Conservation (phyloP, 2,888 invertebrate species). For the Eupithecia subumbrata region DNA sequence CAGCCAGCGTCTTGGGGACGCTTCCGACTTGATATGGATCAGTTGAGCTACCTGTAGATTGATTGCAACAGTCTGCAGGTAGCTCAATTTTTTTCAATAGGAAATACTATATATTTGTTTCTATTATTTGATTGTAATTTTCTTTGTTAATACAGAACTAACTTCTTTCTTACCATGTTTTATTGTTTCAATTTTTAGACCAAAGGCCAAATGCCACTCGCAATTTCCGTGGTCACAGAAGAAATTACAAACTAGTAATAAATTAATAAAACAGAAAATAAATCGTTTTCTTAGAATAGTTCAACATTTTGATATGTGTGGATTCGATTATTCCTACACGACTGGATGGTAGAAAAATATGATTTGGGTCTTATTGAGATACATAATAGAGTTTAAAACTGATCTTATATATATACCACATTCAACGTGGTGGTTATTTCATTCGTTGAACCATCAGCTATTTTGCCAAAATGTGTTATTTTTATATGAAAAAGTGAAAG, state of each 20-base stretch:
- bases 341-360: background rate
- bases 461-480: background rate
- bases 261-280: conserved; percentile 60
- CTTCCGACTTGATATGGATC: too few relatives aligned
- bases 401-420: background rate
- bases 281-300: conserved; percentile 51
- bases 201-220: conserved; percentile 25
- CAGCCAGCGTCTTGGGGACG: too few relatives aligned
- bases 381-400: background rate
- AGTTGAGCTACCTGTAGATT: too few relatives aligned
- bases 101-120: too few relatives aligned
- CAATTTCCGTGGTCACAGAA: conserved; percentile 20
- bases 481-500: background rate
- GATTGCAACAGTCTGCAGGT: too few relatives aligned
- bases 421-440: background rate
- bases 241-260: conserved; percentile 53
- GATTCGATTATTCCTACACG: conserved; percentile 49
- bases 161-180: background rate
- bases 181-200: background rate
- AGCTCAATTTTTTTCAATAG: too few relatives aligned
- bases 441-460: background rate
- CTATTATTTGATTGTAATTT: too few relatives aligned
- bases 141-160: too few relatives aligned
- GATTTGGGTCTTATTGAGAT: background rate
- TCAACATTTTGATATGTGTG: conserved; percentile 66